Evolutionary conservation across 2,888 invertebrate genomes (phyloP).

Genomic region (Thymelicus acteon): DNA sequence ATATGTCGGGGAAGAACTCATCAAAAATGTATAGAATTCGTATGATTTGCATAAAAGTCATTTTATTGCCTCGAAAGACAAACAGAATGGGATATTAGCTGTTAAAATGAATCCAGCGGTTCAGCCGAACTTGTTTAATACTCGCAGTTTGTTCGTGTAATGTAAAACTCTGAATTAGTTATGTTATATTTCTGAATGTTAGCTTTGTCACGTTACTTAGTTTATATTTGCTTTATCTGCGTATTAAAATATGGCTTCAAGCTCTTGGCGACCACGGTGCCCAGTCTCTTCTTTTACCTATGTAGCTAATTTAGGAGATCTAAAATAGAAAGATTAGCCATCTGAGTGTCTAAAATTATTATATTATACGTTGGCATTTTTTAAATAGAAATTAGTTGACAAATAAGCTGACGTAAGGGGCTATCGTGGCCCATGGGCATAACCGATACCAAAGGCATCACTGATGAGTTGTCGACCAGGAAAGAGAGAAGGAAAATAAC

Average conservation of each 20-base stretch:
- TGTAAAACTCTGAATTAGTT: constrained; percentile 18
- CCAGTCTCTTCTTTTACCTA: too few relatives aligned
- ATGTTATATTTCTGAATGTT: not conserved
- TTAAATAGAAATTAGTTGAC: too few relatives aligned
- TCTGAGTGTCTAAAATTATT: too few relatives aligned
- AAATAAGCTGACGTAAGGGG: too few relatives aligned
- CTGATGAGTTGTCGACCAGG: too few relatives aligned
- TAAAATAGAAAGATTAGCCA: too few relatives aligned
- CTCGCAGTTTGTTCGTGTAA: constrained; percentile 31
- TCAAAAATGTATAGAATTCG: constrained; percentile 85
- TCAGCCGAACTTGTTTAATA: constrained; percentile 32
- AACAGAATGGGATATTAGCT: constrained; percentile 83
- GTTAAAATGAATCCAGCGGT: constrained; percentile 73
- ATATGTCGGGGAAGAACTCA: constrained; percentile 73
- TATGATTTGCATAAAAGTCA: constrained; percentile 85
- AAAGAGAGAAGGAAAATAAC: too few relatives aligned
- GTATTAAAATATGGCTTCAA: not conserved
- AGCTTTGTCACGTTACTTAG: not conserved
- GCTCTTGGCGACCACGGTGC: too few relatives aligned
- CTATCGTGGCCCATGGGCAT: too few relatives aligned
- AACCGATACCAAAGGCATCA: too few relatives aligned
- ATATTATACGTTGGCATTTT: too few relatives aligned
- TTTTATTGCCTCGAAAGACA: constrained; percentile 84
- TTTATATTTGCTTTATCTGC: not conserved
- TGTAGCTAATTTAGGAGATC: too few relatives aligned